Evolutionary conservation across 2,113 vertebrate genomes (phyloP), one percentile per base, ranked within the genome.

Genomic region (Lagopus leucura): DNA sequence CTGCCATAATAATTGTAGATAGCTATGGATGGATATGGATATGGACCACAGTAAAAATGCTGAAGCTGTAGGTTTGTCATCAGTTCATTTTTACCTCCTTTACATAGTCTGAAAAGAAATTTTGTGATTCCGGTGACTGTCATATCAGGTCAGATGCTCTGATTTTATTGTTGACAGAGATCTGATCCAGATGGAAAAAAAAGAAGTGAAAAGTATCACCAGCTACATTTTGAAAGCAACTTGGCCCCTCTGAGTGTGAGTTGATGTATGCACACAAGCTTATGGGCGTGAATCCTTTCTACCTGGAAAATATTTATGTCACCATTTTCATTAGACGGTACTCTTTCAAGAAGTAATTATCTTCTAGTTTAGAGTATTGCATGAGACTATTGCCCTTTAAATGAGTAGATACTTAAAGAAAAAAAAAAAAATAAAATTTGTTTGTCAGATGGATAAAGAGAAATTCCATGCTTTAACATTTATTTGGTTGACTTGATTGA

Each of bases 281-380:
- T 82, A 79, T 73, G 25, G 94, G 63, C 32, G 1, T 64, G 45
- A 90, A 80, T 82, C 64, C 42, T 22, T 91, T 83, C 69, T 89
- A 92, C 87, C 52, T 93, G 72, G 32, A 91, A 93, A 92, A 90
- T 57, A 91, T 32, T 82, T 91, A 70, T 71, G 69, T 74, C 73
- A 81, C 65, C 82, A 74, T 86, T 94, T 96, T 87, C 54, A 89
- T 90, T 90, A 84, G 66, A 86, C 65, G 22, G 54, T 84, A 78
- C 34, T 87, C 84, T 74, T 92, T 74, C 93, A 94, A 86, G 48
- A 92, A 8, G 38, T 79, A 93, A 81, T 95, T 92, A 92, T 82
- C 65, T 90, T 50, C 52, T 75, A 48, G 63, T 89, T 93, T 67
- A 89, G 57, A 91, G 64, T 69, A 79, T 72, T 66, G 72, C 70